A percentile compares a stretch with the other conserved stretches of the same genome.
Conservation (phyloP, 1,140 invertebrate genomes). For the Condylostylus longicornis region DNA sequence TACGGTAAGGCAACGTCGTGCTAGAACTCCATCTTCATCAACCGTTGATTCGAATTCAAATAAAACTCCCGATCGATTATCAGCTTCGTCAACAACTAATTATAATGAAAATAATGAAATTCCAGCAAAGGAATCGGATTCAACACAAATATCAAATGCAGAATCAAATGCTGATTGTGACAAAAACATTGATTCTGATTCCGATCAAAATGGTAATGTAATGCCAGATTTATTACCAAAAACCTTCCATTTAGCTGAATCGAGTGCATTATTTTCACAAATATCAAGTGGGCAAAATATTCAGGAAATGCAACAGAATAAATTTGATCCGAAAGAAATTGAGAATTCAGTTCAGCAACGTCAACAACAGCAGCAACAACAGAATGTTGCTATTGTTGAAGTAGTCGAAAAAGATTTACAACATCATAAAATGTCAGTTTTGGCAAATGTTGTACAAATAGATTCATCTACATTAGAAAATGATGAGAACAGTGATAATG, state of each 20-base stretch:
- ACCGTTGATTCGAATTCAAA: constrained; percentile 1
- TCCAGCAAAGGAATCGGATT: background rate
- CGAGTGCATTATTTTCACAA: constrained; percentile 53
- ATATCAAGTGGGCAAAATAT: constrained; percentile 36
- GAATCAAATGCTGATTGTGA: too few relatives aligned
- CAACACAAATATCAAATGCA: background rate
- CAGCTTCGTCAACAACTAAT: background rate
- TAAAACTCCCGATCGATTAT: constrained; percentile 8
- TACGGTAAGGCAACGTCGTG: constrained; percentile 28
- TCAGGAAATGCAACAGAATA: background rate
- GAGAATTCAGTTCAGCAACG: background rate
- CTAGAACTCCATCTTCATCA: constrained; percentile 17
- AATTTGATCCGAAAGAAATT: constrained; percentile 4
- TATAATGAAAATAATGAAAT: too few relatives aligned
- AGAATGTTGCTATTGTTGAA: constrained; percentile 24
- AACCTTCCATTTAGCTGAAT: constrained; percentile 45
- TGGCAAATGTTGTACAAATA: too few relatives aligned
- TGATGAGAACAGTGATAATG: too few relatives aligned
- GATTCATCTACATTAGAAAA: too few relatives aligned
- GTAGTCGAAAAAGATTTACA: constrained; percentile 26
- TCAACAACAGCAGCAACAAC: constrained; percentile 14
- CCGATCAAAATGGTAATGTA: constrained; percentile 1
- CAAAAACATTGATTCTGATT: constrained; percentile 2
- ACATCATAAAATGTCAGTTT: constrained; percentile 30
- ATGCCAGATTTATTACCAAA: constrained; percentile 31